A percentile compares a stretch with the other conserved stretches of the same genome.
Evolutionary conservation across 1,140 invertebrate genomes (phyloP).

Genomic region (Drosophila sp.): DNA sequence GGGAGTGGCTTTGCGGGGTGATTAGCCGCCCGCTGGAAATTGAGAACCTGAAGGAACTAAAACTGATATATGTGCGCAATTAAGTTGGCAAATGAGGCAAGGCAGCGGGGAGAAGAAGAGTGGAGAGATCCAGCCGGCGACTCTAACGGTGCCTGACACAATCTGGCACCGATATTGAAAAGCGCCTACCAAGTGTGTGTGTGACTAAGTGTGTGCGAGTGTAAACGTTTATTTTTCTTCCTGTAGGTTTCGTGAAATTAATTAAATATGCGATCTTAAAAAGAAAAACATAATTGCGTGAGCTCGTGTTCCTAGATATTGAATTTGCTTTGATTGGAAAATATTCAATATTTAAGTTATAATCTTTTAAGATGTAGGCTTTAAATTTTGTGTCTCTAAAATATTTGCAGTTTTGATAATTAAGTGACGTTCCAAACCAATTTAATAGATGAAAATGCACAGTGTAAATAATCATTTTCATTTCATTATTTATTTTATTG

Average conservation of each 20-base stretch:
- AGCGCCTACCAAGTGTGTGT: conserved; percentile 34
- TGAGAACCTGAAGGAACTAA: conserved; percentile 42
- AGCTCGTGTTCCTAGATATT: neutral
- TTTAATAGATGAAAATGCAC: too few species aligned
- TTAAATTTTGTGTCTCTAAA: neutral
- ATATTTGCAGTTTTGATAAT: neutral
- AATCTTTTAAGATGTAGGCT: too few species aligned
- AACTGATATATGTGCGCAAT: conserved; percentile 74
- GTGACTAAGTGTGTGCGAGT: neutral
- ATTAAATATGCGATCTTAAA: conserved; percentile 25
- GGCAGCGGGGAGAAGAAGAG: conserved; percentile 3
- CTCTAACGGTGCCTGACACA: conserved; percentile 67
- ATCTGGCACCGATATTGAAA: conserved; percentile 79
- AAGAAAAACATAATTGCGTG: neutral
- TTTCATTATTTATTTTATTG: too few species aligned
- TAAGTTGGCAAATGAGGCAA: conserved; percentile 49
- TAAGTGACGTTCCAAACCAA: too few species aligned
- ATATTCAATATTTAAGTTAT: too few species aligned
- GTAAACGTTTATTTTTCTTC: conserved; percentile 5
- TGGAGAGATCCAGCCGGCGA: neutral
- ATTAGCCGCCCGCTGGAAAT: conserved; percentile 57
- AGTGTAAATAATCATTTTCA: too few species aligned
- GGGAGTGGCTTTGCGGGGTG: neutral
- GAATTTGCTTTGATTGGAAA: neutral
- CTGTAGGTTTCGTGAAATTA: conserved; percentile 24